These are phyloP conservation scores for Neotoxoptera formosana DNA, from an alignment of 1,140 invertebrate genomes.

Conservation along the genomic window DNA sequence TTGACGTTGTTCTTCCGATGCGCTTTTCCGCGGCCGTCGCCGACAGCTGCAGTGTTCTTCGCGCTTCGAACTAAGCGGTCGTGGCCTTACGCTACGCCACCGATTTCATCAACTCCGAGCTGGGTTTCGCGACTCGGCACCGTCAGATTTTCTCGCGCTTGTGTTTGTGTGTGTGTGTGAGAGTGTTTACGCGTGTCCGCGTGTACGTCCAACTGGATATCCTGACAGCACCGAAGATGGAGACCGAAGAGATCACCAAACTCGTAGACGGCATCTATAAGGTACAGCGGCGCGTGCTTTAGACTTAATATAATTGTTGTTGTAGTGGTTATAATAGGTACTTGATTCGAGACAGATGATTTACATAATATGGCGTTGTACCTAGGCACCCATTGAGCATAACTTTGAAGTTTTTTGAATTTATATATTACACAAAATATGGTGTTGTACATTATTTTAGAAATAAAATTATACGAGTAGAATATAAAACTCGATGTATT, in stretches of 20 bases:
- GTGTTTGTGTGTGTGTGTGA: neutral
- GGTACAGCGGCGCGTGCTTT: conserved; percentile 67
- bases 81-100: neutral
- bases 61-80: neutral
- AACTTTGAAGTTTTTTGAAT: neutral
- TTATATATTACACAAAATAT: neutral
- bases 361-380: neutral
- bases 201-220: neutral
- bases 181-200: neutral
- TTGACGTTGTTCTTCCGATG: neutral
- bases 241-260: conserved; percentile 87
- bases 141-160: neutral
- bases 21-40: neutral
- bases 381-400: neutral
- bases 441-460: no score
- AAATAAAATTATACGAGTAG: no score
- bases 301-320: neutral
- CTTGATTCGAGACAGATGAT: neutral
- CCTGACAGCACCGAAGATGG: conserved; percentile 68
- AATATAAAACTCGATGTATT: no score
- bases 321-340: neutral
- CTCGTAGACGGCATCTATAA: conserved; percentile 89
- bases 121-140: neutral
- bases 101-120: neutral
- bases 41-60: neutral